Evolutionary conservation across 2,797 vertebrate species (phyloP).

Genomic region (Phalloptychus januarius): DNA sequence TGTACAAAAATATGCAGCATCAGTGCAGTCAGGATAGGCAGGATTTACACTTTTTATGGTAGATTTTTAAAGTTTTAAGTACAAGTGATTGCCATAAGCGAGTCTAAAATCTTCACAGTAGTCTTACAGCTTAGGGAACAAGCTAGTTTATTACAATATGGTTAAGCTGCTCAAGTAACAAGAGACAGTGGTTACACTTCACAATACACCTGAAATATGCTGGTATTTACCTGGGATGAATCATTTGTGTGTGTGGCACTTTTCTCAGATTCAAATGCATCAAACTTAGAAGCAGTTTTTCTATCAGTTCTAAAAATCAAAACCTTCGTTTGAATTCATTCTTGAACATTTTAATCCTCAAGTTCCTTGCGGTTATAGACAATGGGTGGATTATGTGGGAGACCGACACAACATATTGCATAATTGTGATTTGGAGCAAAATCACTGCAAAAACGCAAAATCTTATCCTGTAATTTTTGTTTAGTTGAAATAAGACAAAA

Average conservation of each 20-base stretch:
- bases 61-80: slow-evolving; percentile 48
- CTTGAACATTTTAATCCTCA: neutral
- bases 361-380: neutral
- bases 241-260: neutral
- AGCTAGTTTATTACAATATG: slow-evolving; percentile 53
- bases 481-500: no score
- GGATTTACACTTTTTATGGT: slow-evolving; percentile 43
- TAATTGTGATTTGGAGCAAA: neutral
- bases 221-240: slow-evolving; percentile 58
- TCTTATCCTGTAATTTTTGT: no score
- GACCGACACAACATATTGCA: neutral
- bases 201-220: slow-evolving; percentile 55
- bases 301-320: neutral
- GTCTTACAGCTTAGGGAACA: slow-evolving; percentile 58
- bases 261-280: neutral
- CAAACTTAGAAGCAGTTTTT: neutral
- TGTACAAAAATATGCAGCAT: slow-evolving; percentile 74
- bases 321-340: neutral
- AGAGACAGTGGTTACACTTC: slow-evolving; percentile 66
- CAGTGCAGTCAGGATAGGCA: slow-evolving; percentile 55
- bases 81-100: slow-evolving; percentile 69
- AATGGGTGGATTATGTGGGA: neutral
- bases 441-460: no score
- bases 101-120: slow-evolving; percentile 69
- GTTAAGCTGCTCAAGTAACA: slow-evolving; percentile 65